These are phyloP conservation scores for Cepaea hortensis DNA, from an alignment of 2,888 invertebrate species.

Conservation along the genomic window DNA sequence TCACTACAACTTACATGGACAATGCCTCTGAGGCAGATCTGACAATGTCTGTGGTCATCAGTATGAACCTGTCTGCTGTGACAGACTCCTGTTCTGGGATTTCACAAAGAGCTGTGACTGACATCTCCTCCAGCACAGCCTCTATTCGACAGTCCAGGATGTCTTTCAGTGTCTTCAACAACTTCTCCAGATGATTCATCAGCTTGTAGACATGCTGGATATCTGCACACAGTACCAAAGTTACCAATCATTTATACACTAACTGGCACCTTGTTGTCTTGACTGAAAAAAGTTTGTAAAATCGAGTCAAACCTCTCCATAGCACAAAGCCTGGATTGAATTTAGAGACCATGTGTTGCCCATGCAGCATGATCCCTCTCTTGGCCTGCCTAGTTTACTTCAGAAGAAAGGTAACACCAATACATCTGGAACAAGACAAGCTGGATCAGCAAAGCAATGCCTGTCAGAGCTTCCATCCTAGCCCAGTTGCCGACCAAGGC, in stretches of 20 bases:
- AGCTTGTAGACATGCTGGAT: constrained; percentile 68
- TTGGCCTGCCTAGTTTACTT: no score
- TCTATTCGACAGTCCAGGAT: constrained; percentile 93
- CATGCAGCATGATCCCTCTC: no score
- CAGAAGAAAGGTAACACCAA: no score
- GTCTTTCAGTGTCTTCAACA: constrained; percentile 85
- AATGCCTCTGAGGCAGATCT: constrained; percentile 73
- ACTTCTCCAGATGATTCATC: constrained; percentile 70
- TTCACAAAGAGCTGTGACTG: constrained; percentile 86
- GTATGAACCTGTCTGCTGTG: constrained; percentile 90
- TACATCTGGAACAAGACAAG: no score
- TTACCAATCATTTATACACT: not conserved
- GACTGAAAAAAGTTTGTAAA: no score
- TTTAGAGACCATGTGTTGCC: no score
- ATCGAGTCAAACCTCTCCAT: no score
- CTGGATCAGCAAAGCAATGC: no score
- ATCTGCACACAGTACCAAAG: constrained; percentile 61
- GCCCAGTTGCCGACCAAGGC: no score
- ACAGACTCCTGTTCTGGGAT: constrained; percentile 90
- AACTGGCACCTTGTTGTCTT: no score
- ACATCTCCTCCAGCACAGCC: constrained; percentile 91
- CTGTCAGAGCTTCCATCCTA: no score
- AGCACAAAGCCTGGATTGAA: no score
- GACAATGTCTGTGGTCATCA: constrained; percentile 85
- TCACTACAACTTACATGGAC: constrained; percentile 74